Evolutionary conservation across 2,113 vertebrate genomes (phyloP).

Genomic region (Mesembrinibis cayennensis): DNA sequence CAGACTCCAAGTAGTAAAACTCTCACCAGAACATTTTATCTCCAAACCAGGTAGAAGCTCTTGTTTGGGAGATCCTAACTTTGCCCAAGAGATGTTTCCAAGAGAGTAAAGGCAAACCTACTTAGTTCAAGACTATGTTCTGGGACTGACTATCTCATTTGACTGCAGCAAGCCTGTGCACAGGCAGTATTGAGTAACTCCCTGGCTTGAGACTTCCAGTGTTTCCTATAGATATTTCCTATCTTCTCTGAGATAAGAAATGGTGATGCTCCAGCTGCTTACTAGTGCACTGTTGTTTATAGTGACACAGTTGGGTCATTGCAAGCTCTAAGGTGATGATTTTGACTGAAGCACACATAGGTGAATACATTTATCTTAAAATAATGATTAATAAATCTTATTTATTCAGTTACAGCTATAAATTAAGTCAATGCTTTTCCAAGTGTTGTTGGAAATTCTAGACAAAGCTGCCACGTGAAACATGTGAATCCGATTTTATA

Average conservation of each 20-base stretch:
- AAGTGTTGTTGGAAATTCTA: background rate
- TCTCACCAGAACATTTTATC: background rate
- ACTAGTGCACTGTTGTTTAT: background rate
- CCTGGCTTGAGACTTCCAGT: background rate
- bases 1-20: background rate
- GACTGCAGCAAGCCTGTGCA: background rate
- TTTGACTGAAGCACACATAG: background rate
- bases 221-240: no score
- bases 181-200: background rate
- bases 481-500: background rate
- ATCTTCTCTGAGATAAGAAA: background rate
- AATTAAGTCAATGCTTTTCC: background rate
- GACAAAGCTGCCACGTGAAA: background rate
- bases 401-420: background rate
- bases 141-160: background rate
- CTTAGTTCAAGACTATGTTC: background rate
- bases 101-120: background rate
- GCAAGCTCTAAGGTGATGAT: background rate
- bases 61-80: background rate
- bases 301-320: background rate
- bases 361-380: background rate
- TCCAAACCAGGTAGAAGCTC: background rate
- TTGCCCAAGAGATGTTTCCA: background rate
- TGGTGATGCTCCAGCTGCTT: background rate
- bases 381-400: background rate